Conservation (phyloP, 2,888 invertebrate genomes). For the Drosophila tanythrix region DNA sequence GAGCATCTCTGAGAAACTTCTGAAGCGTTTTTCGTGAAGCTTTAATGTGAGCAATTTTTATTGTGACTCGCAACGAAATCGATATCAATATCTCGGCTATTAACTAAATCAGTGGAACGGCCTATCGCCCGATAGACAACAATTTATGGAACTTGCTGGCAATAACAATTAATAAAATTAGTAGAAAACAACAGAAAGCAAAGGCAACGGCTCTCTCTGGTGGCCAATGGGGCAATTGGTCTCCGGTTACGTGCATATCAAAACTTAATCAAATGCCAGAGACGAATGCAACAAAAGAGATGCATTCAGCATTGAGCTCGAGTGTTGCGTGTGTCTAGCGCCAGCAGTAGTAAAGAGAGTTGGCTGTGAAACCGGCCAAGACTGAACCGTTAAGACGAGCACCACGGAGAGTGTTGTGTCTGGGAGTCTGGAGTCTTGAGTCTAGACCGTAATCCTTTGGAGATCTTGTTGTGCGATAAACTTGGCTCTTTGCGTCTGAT, state of each 20-base stretch:
- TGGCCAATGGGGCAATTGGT: slow-evolving; percentile 50
- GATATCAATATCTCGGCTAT: slow-evolving; percentile 72
- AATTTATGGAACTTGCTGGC: slow-evolving; percentile 77
- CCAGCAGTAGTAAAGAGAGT: slow-evolving; percentile 55
- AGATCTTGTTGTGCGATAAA: slow-evolving; percentile 75
- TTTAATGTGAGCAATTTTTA: slow-evolving; percentile 75
- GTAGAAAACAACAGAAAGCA: slow-evolving; percentile 33
- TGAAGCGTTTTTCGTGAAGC: slow-evolving; percentile 7
- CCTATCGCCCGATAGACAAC: slow-evolving; percentile 56
- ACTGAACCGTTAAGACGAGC: slow-evolving; percentile 61
- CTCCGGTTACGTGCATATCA: slow-evolving; percentile 69
- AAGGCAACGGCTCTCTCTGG: slow-evolving; percentile 37
- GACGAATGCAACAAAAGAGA: slow-evolving; percentile 47
- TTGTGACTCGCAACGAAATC: slow-evolving; percentile 68
- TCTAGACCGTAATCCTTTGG: slow-evolving; percentile 74
- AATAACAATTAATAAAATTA: slow-evolving; percentile 83
- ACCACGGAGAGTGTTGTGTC: slow-evolving; percentile 15
- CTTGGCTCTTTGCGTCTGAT: slow-evolving; percentile 70
- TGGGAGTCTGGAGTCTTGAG: slow-evolving; percentile 33
- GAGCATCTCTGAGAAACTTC: background rate
- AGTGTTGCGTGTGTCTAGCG: slow-evolving; percentile 45
- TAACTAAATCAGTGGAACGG: slow-evolving; percentile 76
- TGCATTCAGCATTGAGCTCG: slow-evolving; percentile 34
- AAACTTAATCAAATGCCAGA: slow-evolving; percentile 66
- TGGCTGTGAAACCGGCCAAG: slow-evolving; percentile 50